These are phyloP conservation scores for Murina feae DNA, from an alignment of 2,113 vertebrate species.

Conservation along the genomic window DNA sequence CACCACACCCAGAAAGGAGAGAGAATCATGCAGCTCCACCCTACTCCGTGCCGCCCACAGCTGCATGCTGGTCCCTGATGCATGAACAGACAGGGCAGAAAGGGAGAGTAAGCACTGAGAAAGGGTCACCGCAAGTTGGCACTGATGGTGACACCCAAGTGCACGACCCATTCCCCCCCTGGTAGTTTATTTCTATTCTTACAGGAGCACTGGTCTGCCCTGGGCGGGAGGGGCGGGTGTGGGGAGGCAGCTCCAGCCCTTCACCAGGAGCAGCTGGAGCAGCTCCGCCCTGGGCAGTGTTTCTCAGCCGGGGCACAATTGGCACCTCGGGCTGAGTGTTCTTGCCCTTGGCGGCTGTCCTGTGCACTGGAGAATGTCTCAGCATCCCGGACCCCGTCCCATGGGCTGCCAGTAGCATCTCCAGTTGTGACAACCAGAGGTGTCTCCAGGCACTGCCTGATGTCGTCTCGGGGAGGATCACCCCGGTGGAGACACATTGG, in stretches of 20 bases:
- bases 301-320: neutral
- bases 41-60: neutral
- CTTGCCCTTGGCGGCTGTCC: neutral
- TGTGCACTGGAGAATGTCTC: neutral
- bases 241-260: neutral
- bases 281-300: too few species aligned
- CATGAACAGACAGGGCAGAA: neutral
- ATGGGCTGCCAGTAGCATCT: neutral
- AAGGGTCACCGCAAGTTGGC: neutral
- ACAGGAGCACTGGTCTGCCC: neutral
- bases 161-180: neutral
- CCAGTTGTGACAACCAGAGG: neutral
- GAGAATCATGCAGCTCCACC: accelerated
- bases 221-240: too few species aligned
- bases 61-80: too few species aligned
- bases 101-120: neutral
- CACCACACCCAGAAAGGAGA: neutral
- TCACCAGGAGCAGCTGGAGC: neutral
- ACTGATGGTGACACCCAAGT: neutral
- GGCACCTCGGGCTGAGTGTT: accelerated
- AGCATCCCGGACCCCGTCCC: neutral
- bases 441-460: neutral
- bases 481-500: neutral
- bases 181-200: neutral
- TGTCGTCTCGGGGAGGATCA: neutral